A percentile compares a stretch with the other conserved stretches of the same genome.
Conservation (phyloP, 2,113 vertebrate species). For the Lepus americanus region DNA sequence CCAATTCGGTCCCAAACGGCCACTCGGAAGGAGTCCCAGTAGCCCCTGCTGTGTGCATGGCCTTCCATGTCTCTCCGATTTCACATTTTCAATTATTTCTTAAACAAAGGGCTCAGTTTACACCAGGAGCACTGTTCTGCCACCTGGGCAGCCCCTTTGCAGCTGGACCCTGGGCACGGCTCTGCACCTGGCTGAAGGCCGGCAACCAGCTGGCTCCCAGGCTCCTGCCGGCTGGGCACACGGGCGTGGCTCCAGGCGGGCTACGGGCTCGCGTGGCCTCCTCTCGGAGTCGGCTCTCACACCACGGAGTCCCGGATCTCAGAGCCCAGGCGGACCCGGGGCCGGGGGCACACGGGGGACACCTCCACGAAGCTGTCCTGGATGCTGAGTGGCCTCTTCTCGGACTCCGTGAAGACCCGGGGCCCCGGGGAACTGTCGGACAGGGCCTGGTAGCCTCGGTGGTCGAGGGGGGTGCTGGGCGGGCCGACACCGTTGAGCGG, state of each 20-base stretch:
- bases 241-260: accelerated
- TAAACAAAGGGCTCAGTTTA: conserved; percentile 58
- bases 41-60: accelerated
- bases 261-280: not conserved
- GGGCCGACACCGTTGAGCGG: conserved; percentile 92
- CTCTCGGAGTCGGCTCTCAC: conserved; percentile 82
- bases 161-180: conserved; percentile 53
- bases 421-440: conserved; percentile 92
- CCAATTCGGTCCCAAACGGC: not conserved
- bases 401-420: conserved; percentile 91
- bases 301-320: conserved; percentile 98
- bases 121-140: not conserved
- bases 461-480: conserved; percentile 88
- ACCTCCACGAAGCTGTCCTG: conserved; percentile 95
- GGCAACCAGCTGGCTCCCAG: not conserved
- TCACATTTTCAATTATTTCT: conserved; percentile 75
- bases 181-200: not conserved
- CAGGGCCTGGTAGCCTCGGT: conserved; percentile 97
- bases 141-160: not conserved
- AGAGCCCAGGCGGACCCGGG: conserved; percentile 95
- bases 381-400: conserved; percentile 92
- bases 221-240: not conserved
- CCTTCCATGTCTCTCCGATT: not conserved
- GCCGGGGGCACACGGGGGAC: conserved; percentile 92
- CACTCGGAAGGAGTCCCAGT: not conserved